Percentiles rank a stretch among this genome's conserved stretches.
Evolutionary conservation across 2,888 invertebrate genomes (phyloP).

Genomic region (Cabera pusaria): DNA sequence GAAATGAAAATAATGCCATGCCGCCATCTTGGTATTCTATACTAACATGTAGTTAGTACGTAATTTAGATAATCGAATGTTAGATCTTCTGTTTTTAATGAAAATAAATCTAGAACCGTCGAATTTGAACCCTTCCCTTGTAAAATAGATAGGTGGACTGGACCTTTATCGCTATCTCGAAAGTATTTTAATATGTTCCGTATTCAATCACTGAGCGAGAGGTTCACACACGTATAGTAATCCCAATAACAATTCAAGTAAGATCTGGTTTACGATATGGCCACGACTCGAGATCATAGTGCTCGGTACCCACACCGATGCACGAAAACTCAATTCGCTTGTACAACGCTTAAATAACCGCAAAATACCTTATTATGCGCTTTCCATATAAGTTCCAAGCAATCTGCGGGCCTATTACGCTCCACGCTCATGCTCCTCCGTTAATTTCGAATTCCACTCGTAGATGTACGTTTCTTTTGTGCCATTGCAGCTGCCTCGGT

Average conservation of each 20-base stretch:
- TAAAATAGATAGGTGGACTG: no score
- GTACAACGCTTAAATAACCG: conserved; percentile 80
- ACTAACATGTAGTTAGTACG: conserved; percentile 18
- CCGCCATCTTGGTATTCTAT: conserved; percentile 34
- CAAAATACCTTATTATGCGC: conserved; percentile 81
- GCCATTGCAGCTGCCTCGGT: conserved; percentile 69
- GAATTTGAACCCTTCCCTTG: no score
- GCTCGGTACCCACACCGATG: conserved; percentile 55
- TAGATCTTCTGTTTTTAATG: no score
- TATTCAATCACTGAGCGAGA: conserved; percentile 50
- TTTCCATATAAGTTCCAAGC: conserved; percentile 79
- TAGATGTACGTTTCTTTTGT: conserved; percentile 68
- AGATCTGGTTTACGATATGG: conserved; percentile 68
- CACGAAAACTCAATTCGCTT: conserved; percentile 80
- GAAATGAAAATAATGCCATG: conserved; percentile 52
- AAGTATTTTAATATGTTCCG: conserved; percentile 65
- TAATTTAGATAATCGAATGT: background rate
- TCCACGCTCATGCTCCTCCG: conserved; percentile 68
- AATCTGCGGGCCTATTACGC: conserved; percentile 73
- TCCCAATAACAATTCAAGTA: conserved; percentile 66
- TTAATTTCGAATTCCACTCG: conserved; percentile 71
- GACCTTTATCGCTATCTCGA: conserved; percentile 33
- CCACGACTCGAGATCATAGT: conserved; percentile 63
- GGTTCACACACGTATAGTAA: conserved; percentile 69
- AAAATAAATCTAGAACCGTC: no score